Percentiles rank a stretch among this genome's conserved stretches.
Evolutionary conservation across 2,113 vertebrate species (phyloP).

Genomic region (Pontoporia blainvillei): DNA sequence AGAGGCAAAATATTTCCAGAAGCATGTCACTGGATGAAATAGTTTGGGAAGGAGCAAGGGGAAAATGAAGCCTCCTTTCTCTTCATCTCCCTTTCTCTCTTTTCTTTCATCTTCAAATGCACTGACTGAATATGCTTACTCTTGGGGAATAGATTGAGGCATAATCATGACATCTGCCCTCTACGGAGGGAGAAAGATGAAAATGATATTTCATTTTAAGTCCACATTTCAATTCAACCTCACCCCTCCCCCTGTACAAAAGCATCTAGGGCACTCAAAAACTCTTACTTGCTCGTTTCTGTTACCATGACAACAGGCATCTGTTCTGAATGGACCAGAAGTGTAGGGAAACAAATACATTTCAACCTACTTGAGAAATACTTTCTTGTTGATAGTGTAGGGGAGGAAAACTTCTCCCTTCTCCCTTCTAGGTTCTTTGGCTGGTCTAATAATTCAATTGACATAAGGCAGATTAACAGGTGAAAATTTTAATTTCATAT

Average conservation of each 20-base stretch:
- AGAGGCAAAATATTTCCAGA: not conserved
- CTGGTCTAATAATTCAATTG: not conserved
- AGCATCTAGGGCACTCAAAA: slow-evolving; percentile 52
- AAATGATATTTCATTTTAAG: slow-evolving; percentile 59
- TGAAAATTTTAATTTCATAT: not conserved
- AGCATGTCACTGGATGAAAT: not conserved
- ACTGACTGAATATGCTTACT: slow-evolving; percentile 42
- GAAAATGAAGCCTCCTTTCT: not conserved
- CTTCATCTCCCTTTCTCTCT: not conserved
- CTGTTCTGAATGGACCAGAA: slow-evolving; percentile 64
- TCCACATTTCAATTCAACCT: slow-evolving; percentile 44
- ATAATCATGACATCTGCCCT: slow-evolving; percentile 35
- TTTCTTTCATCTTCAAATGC: slow-evolving; percentile 34
- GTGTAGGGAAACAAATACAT: slow-evolving; percentile 56
- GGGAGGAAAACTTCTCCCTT: not conserved
- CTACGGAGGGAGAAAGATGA: slow-evolving; percentile 8
- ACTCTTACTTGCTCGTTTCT: slow-evolving; percentile 62
- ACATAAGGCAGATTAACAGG: not conserved
- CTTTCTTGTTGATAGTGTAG: not conserved
- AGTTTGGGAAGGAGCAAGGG: slow-evolving; percentile 1
- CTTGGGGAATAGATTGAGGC: not conserved
- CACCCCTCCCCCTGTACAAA: slow-evolving; percentile 49
- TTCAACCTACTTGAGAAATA: slow-evolving; percentile 58
- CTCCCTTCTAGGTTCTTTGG: not conserved
- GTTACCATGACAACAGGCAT: slow-evolving; percentile 70